Percentiles rank a stretch among this genome's conserved stretches.
Evolutionary conservation across 2,113 vertebrate genomes (phyloP).

Genomic region (Ranitomeya imitator): DNA sequence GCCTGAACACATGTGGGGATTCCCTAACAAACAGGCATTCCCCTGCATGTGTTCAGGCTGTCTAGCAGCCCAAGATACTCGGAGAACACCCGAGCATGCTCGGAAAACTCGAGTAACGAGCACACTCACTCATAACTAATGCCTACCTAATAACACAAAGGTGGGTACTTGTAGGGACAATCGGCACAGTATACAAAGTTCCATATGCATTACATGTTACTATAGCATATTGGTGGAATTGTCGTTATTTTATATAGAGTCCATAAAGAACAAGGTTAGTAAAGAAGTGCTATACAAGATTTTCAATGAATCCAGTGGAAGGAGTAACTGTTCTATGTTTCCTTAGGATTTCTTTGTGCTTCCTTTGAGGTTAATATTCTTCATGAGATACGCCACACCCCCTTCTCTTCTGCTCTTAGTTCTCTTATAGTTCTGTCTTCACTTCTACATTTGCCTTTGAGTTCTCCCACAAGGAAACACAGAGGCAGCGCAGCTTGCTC

Average conservation of each 20-base stretch:
- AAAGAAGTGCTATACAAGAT: neutral
- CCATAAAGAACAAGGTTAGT: neutral
- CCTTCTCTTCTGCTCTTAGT: neutral
- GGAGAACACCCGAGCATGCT: no score
- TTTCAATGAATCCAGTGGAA: neutral
- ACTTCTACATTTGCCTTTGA: conserved; percentile 26
- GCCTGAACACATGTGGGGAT: no score
- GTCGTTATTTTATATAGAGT: neutral
- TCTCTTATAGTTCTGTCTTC: neutral
- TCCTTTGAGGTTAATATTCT: conserved; percentile 29
- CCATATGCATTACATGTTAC: neutral
- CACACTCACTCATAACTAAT: no score
- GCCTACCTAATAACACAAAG: no score
- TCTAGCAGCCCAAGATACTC: no score
- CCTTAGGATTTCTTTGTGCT: neutral
- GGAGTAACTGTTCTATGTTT: neutral
- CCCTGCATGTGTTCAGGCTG: no score
- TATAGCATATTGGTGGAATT: neutral
- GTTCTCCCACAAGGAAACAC: conserved; percentile 31
- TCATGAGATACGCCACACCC: neutral
- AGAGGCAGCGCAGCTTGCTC: neutral
- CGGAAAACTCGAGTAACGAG: no score
- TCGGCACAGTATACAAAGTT: no score
- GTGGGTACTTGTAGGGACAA: no score
- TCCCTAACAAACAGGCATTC: no score